These are phyloP conservation scores for Lacerta bilineata DNA, from an alignment of 2,797 vertebrate genomes.

Conservation along the genomic window DNA sequence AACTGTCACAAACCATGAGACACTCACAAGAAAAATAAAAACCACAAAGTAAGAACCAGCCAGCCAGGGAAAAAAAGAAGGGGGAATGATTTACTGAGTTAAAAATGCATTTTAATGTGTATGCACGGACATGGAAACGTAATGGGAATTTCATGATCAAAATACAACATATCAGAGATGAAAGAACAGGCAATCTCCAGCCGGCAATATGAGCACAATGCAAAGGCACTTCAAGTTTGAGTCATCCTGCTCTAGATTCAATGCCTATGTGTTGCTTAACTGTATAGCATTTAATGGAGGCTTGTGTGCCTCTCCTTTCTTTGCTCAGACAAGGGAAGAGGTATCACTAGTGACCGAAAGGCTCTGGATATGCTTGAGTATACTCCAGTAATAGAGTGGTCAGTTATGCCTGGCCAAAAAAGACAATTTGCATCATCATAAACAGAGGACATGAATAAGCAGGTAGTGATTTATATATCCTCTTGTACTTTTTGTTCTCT, in stretches of 20 bases:
- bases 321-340: not conserved
- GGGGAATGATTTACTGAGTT: constrained; percentile 12
- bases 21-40: constrained; percentile 28
- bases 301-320: not conserved
- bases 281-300: not conserved
- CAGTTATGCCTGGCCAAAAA: not conserved
- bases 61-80: not conserved
- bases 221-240: not conserved
- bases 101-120: not conserved
- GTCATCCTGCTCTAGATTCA: not conserved
- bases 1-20: constrained; percentile 36
- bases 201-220: not conserved
- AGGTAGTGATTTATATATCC: no score
- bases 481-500: no score
- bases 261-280: no score
- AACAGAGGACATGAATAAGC: not conserved
- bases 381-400: no score
- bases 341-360: not conserved
- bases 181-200: not conserved
- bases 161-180: constrained; percentile 11
- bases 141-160: constrained; percentile 25
- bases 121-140: not conserved
- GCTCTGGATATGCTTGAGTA: no score
- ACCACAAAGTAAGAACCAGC: constrained; percentile 12
- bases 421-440: not conserved